phyloP scores from a whole-genome alignment of 2,797 vertebrate genomes.

The Hoplostethus atlanticus region DNA sequence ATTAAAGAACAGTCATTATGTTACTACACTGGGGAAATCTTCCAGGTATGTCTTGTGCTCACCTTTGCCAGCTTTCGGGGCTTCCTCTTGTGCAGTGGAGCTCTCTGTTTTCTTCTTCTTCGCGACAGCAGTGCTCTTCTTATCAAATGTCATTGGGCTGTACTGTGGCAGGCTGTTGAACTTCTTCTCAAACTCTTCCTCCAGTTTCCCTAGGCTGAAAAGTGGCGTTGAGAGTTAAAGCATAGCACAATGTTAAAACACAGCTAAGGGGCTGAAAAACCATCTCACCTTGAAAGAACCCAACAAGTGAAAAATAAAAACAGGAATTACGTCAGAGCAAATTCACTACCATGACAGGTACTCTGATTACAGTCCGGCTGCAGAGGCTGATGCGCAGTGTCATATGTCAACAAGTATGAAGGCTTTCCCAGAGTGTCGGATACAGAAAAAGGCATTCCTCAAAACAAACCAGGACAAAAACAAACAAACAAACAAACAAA shows the following conservation, averaged over 20 bases:
- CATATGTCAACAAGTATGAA: no score
- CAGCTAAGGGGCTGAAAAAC: neutral
- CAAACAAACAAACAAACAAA: no score
- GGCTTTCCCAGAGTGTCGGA: no score
- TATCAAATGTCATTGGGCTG: conserved; percentile 96
- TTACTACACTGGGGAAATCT: conserved; percentile 28
- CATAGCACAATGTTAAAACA: neutral
- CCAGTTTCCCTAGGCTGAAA: conserved; percentile 92
- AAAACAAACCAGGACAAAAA: no score
- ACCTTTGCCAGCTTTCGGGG: conserved; percentile 92
- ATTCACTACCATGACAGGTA: neutral
- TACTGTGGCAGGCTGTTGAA: conserved; percentile 99
- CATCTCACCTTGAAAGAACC: neutral
- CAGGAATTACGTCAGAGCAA: neutral
- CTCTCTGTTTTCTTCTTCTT: conserved; percentile 92
- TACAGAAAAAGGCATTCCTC: no score
- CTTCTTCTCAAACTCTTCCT: conserved; percentile 99
- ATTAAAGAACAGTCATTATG: conserved; percentile 39
- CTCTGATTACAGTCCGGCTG: neutral
- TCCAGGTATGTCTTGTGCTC: conserved; percentile 46
- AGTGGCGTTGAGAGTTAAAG: conserved; percentile 23
- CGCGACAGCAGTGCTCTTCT: conserved; percentile 89
- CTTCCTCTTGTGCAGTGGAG: conserved; percentile 82
- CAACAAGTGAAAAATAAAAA: neutral
- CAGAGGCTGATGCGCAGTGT: neutral